A percentile compares a stretch with the other conserved stretches of the same genome.
Evolutionary conservation across 2,113 vertebrate species (phyloP).

Genomic region (Salminus brasiliensis): DNA sequence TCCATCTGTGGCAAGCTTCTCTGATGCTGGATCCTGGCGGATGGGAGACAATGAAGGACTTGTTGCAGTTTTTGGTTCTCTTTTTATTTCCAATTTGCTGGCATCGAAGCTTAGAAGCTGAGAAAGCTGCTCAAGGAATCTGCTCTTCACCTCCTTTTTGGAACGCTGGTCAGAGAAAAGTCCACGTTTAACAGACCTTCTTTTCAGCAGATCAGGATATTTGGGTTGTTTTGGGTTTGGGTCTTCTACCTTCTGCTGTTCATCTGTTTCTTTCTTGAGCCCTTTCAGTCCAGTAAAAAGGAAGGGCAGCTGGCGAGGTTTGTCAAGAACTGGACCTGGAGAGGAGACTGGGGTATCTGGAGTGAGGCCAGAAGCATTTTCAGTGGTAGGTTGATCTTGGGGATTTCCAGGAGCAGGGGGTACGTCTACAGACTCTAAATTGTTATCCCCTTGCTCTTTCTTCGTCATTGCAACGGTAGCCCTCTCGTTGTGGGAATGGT

Average conservation of each 20-base stretch:
- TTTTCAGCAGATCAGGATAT: constrained; percentile 56
- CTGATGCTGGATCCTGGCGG: background rate
- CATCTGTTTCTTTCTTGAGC: constrained; percentile 79
- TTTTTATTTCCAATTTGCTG: constrained; percentile 71
- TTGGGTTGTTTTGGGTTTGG: constrained; percentile 78
- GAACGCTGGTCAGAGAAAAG: constrained; percentile 58
- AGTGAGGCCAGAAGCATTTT: background rate
- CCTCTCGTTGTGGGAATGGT: background rate
- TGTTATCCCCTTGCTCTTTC: constrained; percentile 2
- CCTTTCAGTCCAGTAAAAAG: constrained; percentile 88
- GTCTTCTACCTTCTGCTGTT: constrained; percentile 73
- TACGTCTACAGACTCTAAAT: background rate
- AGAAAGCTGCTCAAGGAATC: constrained; percentile 87
- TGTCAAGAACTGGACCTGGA: constrained; percentile 68
- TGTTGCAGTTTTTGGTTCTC: constrained; percentile 30
- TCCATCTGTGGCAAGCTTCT: background rate
- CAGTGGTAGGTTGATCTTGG: background rate
- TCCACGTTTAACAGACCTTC: constrained; percentile 73
- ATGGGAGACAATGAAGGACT: constrained; percentile 36
- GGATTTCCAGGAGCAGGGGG: background rate
- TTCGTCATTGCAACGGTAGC: background rate
- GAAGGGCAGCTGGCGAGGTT: constrained; percentile 80
- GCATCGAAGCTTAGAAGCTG: constrained; percentile 83
- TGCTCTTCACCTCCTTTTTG: constrained; percentile 72
- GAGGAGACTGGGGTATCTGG: constrained; percentile 55